Evolutionary conservation across 2,797 vertebrate genomes (phyloP), one percentile per base, ranked within the genome.

Genomic region (Halcyon smyrnensis): DNA sequence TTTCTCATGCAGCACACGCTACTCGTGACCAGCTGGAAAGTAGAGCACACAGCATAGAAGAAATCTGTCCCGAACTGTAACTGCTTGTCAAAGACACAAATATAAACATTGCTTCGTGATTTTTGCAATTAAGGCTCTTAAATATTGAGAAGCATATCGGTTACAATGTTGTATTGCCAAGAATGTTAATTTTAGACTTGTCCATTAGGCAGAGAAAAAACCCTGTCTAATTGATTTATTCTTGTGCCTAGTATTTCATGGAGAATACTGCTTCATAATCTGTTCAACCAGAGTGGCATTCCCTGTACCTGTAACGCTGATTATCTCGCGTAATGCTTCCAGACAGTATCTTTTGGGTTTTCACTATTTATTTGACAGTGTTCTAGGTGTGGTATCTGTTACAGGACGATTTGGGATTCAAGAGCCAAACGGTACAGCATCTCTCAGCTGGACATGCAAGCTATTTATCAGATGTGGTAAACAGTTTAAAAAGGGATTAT

Each of bases 91-190:
- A 81, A 97, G 95, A 97, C 94, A 97, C 93, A 96, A 93, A 94
- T 94, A 96, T 79, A 90, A 90, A 95, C 96, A 95, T 84, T 41
- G 94, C 97, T 97, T 98, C 93, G 97, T 97, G 92, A 95, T 96
- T 93, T 97, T 96, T 90, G 96, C 95, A 89, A 88, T 94, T 98
- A 89, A 97, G 94, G 96, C 97, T 96, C 96, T 96, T 94, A 91
- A 91, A 93, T 97, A 97, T 93, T 95, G 95, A 97, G 96, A 97
- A 97, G 92, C 91, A 94, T 96, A 97, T 96, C 95, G 89, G 88
- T 97, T 97, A 97, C 95, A 95, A 96, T 96, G 91, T 95, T 96
- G 92, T 97, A 89, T 98, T 98, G 98, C 98, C 98, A 98, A 97
- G 97, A 97, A 96, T 95, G 97, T 95, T 97, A 89, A 96, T 97